These are phyloP conservation scores for Aphelocoma coerulescens DNA, from an alignment of 2,113 vertebrate genomes.

Conservation along the genomic window DNA sequence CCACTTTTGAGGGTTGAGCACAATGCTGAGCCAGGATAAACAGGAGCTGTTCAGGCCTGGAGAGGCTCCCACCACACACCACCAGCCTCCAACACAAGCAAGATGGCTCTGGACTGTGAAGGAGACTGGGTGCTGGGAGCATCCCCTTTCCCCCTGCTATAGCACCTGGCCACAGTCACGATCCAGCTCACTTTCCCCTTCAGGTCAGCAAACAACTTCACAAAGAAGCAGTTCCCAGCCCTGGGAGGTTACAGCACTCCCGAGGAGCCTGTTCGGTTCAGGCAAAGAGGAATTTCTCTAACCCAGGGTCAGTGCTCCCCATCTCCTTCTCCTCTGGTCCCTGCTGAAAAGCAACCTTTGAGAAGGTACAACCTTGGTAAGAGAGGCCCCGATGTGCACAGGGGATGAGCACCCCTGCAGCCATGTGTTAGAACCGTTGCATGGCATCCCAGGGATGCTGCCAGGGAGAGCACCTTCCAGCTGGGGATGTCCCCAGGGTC, in stretches of 20 bases:
- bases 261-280: rapidly evolving
- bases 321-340: background rate
- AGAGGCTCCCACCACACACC: rapidly evolving
- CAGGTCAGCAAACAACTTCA: background rate
- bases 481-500: background rate
- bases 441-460: rapidly evolving
- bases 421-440: rapidly evolving
- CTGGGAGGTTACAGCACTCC: rapidly evolving
- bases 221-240: background rate
- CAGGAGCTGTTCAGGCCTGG: background rate
- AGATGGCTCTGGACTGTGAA: background rate
- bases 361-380: background rate
- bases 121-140: background rate
- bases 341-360: background rate
- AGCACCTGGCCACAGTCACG: background rate
- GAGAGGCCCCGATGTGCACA: rapidly evolving
- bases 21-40: background rate
- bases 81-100: rapidly evolving
- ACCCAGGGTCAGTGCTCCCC: rapidly evolving
- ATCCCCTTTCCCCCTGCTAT: background rate
- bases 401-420: background rate
- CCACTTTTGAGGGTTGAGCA: rapidly evolving
- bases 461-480: background rate
- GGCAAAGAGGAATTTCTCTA: background rate
- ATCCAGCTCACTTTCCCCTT: background rate